Evolutionary conservation across 2,797 vertebrate genomes (phyloP), one percentile per base, ranked within the genome.

Genomic region (Aythya fuligula): DNA sequence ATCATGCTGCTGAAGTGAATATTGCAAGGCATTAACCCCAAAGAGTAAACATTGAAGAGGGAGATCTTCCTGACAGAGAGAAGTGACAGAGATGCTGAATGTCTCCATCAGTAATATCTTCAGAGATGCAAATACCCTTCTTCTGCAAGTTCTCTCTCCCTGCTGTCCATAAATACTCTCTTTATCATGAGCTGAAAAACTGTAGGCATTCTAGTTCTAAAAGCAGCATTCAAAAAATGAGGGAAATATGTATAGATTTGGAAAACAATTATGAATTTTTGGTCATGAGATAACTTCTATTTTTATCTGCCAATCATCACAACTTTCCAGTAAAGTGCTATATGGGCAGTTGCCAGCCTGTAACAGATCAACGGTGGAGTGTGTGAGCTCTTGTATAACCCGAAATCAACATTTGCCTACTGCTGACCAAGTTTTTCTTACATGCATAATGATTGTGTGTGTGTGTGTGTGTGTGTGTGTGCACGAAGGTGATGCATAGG

Each of bases 371-470:
- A 2, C 36, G 20, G 53, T 14, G 54, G 54, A 34, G 38, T 20
- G 7, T 15, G 12, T 32, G 49, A 64, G 10, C 49, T 87, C 67
- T 36, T 41, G 28, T 17, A 15, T 17, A 32, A 49, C n/a, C 71
- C 61, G 67, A 53, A 85, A 49, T 41, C 34, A 60, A 1, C 3
- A 3, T 0, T 67, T 69, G 30, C 18, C 84, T 67, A 15, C 28
- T 2, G 0, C 1, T 0, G 32, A 6, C 18, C 1, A 1, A 8
- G 13, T 43, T 88, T 79, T 85, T 11, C n/a, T 87, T 3, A 0
- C 0, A 0, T 16, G 3, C 57, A 0, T 13, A 18, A 1, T 0
- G 2, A 3, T 3, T 41, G 19, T 28, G 16, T 28, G 32, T 43
- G 22, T 43, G 30, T 34, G 10, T 47, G 10, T 47, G 19, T 28